Evolutionary conservation across 2,113 vertebrate species (phyloP), one percentile per base, ranked within the genome.

Genomic region (Phasianus colchicus): DNA sequence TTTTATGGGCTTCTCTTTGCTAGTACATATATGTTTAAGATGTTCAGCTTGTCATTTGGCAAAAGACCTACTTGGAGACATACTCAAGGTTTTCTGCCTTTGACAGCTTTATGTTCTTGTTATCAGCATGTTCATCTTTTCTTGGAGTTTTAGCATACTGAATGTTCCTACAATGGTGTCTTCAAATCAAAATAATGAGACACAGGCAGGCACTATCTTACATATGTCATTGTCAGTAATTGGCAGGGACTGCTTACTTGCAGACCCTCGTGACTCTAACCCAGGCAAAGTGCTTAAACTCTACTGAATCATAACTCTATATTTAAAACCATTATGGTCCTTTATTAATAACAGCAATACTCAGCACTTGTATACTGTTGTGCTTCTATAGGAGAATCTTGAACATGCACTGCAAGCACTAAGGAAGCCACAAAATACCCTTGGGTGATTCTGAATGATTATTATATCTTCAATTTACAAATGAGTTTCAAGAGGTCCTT

Each of bases 111-210:
- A 93, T 94, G 60, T 40, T 94, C 57, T 70, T 88, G 27, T 95
- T 97, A 94, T 87, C 83, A 83, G 65, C 48, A 38, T 73, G 73
- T 80, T 97, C 66, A 88, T 95, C 90, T 91, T 92, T 93, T 94
- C 82, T 43, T 86, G 57, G 55, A 88, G 65, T 95, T 97, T 97
- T 77, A 95, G 83, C 43, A 90, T 92, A 90, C 58, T 84, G 69
- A 94, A 63, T 80, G 88, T 83, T 89, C 86, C 75, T 83, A 42
- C 30, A 85, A 65, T 0, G 1, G 38, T 22, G 38, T 70, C 73
- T 82, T 97, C 87, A 82, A 89, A 96, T 96, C 91, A 96, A 95
- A 94, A 76, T 82, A 94, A 96, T 69, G 93, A 95, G 83, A 94
- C 71, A 81, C 30, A 82, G 72, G 74, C 13, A 80, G 77, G 38